Base-by-base conservation (phyloP, 2,797 vertebrate species). In the Tachyglossus aculeatus region DNA sequence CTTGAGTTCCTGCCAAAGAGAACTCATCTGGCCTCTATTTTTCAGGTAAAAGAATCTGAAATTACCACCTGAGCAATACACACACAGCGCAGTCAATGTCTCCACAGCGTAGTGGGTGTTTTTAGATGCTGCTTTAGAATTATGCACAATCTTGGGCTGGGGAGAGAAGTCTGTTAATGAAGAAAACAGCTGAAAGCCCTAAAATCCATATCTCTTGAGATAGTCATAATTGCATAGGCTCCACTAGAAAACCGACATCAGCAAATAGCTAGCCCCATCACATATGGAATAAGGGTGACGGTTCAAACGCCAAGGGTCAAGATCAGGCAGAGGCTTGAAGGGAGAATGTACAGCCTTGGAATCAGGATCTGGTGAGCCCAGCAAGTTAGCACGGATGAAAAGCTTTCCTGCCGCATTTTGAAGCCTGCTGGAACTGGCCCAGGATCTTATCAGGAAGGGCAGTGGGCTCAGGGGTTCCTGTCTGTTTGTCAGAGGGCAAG, bases 331-430 rank as follows among this genome's bases (percentile, higher is more conserved):
- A 79, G n/a, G 57, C 52, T 47, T 57, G 9, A 0, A 33, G 2
- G 32, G 29, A 29, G 12, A 31, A 33, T 36, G n/a, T 63, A 10
- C 61, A 55, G 39, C 61, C 33, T n/a, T 27, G 48, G 10, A 7
- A 1, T 34, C 45, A 38, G 62, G 43, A 59, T 32, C 32, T 27
- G 22, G 11, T 1, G n/a, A n/a, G n/a, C n/a, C n/a, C n/a, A n/a
- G n/a, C n/a, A 13, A 2, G 1, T 36, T 74, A 9, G 72, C 57
- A 69, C 24, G 60, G 15, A 7, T 56, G 52, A 6, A 51, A 73
- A 60, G 24, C 10, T 67, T 74, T 52, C 61, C 79, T 78, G 45
- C 66, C 74, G 21, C 36, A 81, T 76, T 67, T 51, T 59, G 73
- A n/a, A 74, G 71, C 16, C 56, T 78, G 47, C 40, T 74, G 54